Evolutionary conservation across 2,113 vertebrate species (phyloP).

Genomic region (Dendrocopos noguchii): DNA sequence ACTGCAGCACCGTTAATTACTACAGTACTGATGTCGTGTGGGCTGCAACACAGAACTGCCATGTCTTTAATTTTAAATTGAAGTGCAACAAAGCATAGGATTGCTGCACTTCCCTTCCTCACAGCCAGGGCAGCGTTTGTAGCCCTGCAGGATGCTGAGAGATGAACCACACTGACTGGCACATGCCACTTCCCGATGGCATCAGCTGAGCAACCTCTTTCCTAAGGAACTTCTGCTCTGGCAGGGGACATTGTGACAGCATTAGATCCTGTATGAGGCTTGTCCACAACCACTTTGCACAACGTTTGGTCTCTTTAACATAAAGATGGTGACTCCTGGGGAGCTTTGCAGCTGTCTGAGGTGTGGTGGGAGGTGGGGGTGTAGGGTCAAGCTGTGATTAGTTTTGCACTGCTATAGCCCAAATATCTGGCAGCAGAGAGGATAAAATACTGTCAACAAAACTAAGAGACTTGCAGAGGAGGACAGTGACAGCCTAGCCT

Average conservation of each 20-base stretch:
- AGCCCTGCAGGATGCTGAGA: neutral
- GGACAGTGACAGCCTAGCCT: neutral
- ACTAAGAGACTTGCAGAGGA: neutral
- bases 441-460: neutral
- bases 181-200: neutral
- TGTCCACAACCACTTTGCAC: neutral
- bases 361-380: neutral
- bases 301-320: neutral
- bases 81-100: constrained; percentile 78
- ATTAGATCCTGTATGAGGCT: neutral
- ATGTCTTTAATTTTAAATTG: constrained; percentile 78
- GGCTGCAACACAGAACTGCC: constrained; percentile 76
- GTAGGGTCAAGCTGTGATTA: neutral
- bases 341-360: neutral
- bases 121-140: constrained; percentile 61
- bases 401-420: neutral
- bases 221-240: neutral
- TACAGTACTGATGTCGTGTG: constrained; percentile 60
- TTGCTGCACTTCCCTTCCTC: constrained; percentile 68
- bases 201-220: constrained; percentile 9
- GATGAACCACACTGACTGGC: neutral
- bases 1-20: constrained; percentile 73
- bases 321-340: neutral
- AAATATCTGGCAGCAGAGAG: neutral
- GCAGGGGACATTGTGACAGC: neutral